These are phyloP conservation scores for Telenomus remus DNA, from an alignment of 1,140 invertebrate species.

Conservation along the genomic window DNA sequence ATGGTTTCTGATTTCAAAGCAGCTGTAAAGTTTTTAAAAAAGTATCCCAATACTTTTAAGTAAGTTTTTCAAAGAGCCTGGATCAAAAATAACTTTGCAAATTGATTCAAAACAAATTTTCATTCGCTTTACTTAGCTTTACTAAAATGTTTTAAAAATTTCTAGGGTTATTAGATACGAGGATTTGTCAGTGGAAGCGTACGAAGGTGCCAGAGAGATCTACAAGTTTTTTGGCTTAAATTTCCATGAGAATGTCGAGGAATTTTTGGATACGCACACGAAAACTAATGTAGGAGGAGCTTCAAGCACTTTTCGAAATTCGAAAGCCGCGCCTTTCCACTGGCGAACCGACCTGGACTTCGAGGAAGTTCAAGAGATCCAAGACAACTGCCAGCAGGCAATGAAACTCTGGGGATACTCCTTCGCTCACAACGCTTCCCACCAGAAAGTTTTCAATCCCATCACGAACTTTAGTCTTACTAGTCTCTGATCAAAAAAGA, in stretches of 20 bases:
- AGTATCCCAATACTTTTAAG: slow-evolving; percentile 85
- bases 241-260: slow-evolving; percentile 81
- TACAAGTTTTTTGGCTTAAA: slow-evolving; percentile 86
- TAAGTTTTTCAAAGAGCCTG: slow-evolving; percentile 70
- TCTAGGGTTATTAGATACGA: slow-evolving; percentile 88
- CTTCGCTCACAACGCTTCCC: slow-evolving; percentile 74
- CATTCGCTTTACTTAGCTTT: neutral
- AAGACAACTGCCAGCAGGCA: slow-evolving; percentile 80
- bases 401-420: slow-evolving; percentile 89
- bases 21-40: slow-evolving; percentile 80
- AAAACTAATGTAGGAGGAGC: slow-evolving; percentile 86
- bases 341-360: slow-evolving; percentile 86
- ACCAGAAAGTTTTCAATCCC: slow-evolving; percentile 78
- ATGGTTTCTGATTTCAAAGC: slow-evolving; percentile 88
- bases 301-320: slow-evolving; percentile 88
- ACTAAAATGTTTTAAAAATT: slow-evolving; percentile 3
- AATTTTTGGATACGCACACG: slow-evolving; percentile 88
- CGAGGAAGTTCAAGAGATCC: slow-evolving; percentile 82
- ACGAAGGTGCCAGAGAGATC: slow-evolving; percentile 81
- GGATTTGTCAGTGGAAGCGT: slow-evolving; percentile 87
- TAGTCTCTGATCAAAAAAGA: no score
- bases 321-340: slow-evolving; percentile 87
- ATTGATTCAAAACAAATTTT: no score
- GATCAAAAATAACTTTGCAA: slow-evolving; percentile 1
- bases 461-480: slow-evolving; percentile 70